Evolutionary conservation across 2,113 vertebrate species (phyloP).

Genomic region (Hassar affinis): DNA sequence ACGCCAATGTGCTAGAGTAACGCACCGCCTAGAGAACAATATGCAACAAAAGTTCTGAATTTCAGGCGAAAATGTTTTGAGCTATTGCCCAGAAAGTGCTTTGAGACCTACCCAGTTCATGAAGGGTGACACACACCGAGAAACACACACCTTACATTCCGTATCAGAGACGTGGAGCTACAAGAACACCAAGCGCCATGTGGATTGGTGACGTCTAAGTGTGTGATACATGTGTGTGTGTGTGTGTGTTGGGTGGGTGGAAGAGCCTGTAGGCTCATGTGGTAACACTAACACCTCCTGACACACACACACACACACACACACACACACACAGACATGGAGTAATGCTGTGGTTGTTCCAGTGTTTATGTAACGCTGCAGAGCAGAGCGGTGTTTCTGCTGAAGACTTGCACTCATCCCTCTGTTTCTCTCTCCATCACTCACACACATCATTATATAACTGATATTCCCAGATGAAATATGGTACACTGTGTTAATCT

Average conservation of each 20-base stretch:
- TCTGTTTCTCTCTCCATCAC: not conserved
- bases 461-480: not conserved
- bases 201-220: not conserved
- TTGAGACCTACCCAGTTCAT: too few species aligned
- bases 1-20: too few species aligned
- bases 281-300: slow-evolving; percentile 37
- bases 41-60: too few species aligned
- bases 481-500: not conserved
- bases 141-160: too few species aligned
- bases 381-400: not conserved
- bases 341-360: not conserved
- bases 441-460: not conserved
- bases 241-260: too few species aligned
- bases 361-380: slow-evolving; percentile 20
- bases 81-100: too few species aligned
- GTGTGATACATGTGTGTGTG: not conserved
- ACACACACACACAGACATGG: not conserved
- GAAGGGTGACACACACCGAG: too few species aligned
- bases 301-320: slow-evolving; percentile 12
- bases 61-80: too few species aligned
- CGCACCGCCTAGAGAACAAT: too few species aligned
- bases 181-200: too few species aligned
- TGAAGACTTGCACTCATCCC: not conserved
- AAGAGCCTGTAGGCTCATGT: slow-evolving; percentile 30
- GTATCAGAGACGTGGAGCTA: too few species aligned